Evolutionary conservation across 2,113 vertebrate species (phyloP).

Genomic region (Nanorana parkeri): DNA sequence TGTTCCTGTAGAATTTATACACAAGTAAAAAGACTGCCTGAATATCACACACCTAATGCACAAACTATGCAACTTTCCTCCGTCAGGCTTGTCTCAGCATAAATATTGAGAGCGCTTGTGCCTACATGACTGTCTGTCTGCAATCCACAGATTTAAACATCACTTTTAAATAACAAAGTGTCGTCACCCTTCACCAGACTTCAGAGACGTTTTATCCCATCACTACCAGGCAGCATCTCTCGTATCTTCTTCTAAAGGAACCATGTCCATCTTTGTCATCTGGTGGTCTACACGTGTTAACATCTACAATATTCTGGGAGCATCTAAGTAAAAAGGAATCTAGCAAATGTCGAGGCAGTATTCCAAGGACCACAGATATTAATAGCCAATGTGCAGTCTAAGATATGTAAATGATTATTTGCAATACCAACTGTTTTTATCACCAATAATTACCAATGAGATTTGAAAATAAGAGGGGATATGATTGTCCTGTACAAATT

Average conservation of each 20-base stretch:
- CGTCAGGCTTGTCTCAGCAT: conserved; percentile 24
- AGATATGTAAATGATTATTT: too few relatives aligned
- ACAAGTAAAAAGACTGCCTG: not conserved
- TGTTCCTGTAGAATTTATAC: not conserved
- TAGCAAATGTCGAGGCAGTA: too few relatives aligned
- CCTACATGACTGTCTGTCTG: conserved; percentile 50
- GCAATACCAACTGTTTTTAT: too few relatives aligned
- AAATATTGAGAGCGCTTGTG: conserved; percentile 16
- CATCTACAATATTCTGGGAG: not conserved
- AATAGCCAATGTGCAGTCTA: too few relatives aligned
- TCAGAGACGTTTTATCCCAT: not conserved
- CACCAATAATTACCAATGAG: too few relatives aligned
- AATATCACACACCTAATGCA: conserved; percentile 25
- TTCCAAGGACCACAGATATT: too few relatives aligned
- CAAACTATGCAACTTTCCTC: conserved; percentile 24
- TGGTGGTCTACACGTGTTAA: not conserved
- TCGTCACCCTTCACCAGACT: not conserved
- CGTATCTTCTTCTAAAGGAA: not conserved
- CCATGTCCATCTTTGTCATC: not conserved
- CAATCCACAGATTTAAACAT: conserved; percentile 19
- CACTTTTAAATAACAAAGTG: not conserved
- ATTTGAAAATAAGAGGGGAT: too few relatives aligned
- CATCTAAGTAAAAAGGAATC: too few relatives aligned
- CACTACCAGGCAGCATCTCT: not conserved
- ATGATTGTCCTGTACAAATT: too few relatives aligned